These are phyloP conservation scores for Chloromyia formosa DNA, from an alignment of 2,888 invertebrate species.

Conservation along the genomic window DNA sequence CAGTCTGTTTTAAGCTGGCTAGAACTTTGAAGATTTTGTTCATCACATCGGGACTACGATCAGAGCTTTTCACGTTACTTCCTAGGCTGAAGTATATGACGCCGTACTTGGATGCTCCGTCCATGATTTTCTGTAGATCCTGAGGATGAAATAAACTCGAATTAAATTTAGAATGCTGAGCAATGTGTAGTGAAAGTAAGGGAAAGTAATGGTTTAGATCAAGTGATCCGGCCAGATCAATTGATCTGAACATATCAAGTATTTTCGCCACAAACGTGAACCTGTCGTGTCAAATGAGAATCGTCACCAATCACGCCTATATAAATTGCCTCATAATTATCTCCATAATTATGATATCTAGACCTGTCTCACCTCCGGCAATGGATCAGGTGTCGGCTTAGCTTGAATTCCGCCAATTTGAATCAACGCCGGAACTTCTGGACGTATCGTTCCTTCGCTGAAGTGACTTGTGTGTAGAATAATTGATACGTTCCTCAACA, in stretches of 20 bases:
- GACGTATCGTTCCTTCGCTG: constrained; percentile 58
- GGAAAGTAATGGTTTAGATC: too few relatives aligned
- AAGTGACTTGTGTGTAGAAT: constrained; percentile 59
- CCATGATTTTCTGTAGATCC: constrained; percentile 37
- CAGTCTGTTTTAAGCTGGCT: constrained; percentile 68
- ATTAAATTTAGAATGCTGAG: too few relatives aligned
- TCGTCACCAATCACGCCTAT: too few relatives aligned
- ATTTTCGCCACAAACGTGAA: too few relatives aligned
- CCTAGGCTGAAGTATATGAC: constrained; percentile 65
- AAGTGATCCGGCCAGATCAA: too few relatives aligned
- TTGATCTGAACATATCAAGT: too few relatives aligned
- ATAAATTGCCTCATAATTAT: too few relatives aligned
- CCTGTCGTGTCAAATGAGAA: too few relatives aligned
- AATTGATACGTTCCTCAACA: constrained; percentile 58
- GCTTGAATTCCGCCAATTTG: constrained; percentile 62
- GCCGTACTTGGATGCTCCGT: constrained; percentile 48
- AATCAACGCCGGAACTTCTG: constrained; percentile 58
- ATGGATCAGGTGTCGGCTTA: constrained; percentile 56
- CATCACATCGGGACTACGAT: constrained; percentile 66
- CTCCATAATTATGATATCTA: too few relatives aligned
- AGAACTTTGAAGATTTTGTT: constrained; percentile 68
- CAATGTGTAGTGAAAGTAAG: too few relatives aligned
- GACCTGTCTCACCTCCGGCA: constrained; percentile 56
- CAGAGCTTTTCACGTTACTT: constrained; percentile 60
- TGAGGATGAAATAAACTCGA: too few relatives aligned